Base-by-base conservation (phyloP, 2,797 vertebrate species). In the Crocidura indochinensis region DNA sequence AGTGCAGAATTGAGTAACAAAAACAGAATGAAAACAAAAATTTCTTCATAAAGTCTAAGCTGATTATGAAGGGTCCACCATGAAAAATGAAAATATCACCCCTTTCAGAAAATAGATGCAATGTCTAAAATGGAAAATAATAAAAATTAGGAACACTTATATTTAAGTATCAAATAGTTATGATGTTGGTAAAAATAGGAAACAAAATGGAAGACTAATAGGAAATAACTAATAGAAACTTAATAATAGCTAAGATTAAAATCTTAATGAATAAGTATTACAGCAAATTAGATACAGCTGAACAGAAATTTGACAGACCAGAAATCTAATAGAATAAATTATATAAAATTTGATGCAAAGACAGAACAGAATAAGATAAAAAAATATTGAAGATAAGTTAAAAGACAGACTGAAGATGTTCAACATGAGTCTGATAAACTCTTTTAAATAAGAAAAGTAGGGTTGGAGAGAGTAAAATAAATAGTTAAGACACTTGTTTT, bases 281-380 rank as follows among this genome's bases (percentile, higher is more conserved):
- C 19, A 79, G 38, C 46, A 67, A 12, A 78, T 51, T 46, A 93
- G 26, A 68, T 10, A 88, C 9, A 53, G 24, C 11, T 51, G 29
- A 79, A 83, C 7, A 93, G 69, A 68, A 83, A 64, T 76, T 62
- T 38, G 68, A 44, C 69, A 71, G 69, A 51, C 26, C 12, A 81
- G 26, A 87, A 81, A 82, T 44, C 19, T 26, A 71, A 47, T 20
- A 78, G 27, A 74, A 68, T 17, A 84, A 78, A 88, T 78, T 11
- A 79, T 26, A 68, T 31, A 29, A 62, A 74, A 80, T 60, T 79
- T n/a, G 80, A 22, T 68, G 20, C 29, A 89, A 80, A 56, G 53
- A 15, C 53, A 56, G 12, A 62, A 60, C 12, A 84, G 62, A 44
- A 75, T 6, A 44, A 84, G 10, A 79, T 84, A 8, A 22, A 74